A percentile compares a stretch with the other conserved stretches of the same genome.
Evolutionary conservation across 1,140 invertebrate species (phyloP).

Genomic region (Zaprionus tsacasi): DNA sequence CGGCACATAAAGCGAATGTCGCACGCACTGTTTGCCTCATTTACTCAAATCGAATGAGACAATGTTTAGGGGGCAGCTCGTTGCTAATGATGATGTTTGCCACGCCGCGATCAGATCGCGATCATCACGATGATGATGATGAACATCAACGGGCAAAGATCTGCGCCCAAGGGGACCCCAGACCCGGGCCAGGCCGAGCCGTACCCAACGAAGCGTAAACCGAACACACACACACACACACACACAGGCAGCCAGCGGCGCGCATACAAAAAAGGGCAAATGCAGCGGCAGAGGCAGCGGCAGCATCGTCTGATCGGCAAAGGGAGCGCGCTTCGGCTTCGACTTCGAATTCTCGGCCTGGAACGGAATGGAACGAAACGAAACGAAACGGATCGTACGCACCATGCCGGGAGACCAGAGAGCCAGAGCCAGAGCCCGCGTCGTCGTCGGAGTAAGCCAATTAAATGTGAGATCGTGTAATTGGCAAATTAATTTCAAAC

Average conservation of each 20-base stretch:
- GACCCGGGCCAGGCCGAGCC: neutral
- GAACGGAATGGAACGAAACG: slow-evolving; percentile 1
- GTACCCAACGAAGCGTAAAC: slow-evolving; percentile 48
- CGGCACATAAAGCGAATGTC: slow-evolving; percentile 81
- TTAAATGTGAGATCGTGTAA: slow-evolving; percentile 84
- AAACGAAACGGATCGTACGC: slow-evolving; percentile 40
- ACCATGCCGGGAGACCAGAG: slow-evolving; percentile 34
- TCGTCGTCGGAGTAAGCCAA: slow-evolving; percentile 71
- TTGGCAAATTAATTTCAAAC: slow-evolving; percentile 84
- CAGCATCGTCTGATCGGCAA: slow-evolving; percentile 33
- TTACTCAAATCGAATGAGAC: slow-evolving; percentile 79
- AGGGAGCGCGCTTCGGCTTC: slow-evolving; percentile 16
- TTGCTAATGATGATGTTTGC: slow-evolving; percentile 62
- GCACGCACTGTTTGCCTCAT: slow-evolving; percentile 80
- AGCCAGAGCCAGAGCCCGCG: neutral
- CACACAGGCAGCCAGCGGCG: slow-evolving; percentile 33
- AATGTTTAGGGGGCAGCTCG: slow-evolving; percentile 53
- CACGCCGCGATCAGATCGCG: slow-evolving; percentile 27
- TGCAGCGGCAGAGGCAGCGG: slow-evolving; percentile 57
- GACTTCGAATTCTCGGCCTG: neutral
- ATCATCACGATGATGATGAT: slow-evolving; percentile 28
- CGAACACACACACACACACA: slow-evolving; percentile 43
- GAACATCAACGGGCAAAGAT: slow-evolving; percentile 14
- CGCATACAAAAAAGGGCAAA: slow-evolving; percentile 69
- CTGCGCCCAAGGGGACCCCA: slow-evolving; percentile 36